phyloP scores from a whole-genome alignment of 1,140 invertebrate genomes.

The Periplaneta americana region DNA sequence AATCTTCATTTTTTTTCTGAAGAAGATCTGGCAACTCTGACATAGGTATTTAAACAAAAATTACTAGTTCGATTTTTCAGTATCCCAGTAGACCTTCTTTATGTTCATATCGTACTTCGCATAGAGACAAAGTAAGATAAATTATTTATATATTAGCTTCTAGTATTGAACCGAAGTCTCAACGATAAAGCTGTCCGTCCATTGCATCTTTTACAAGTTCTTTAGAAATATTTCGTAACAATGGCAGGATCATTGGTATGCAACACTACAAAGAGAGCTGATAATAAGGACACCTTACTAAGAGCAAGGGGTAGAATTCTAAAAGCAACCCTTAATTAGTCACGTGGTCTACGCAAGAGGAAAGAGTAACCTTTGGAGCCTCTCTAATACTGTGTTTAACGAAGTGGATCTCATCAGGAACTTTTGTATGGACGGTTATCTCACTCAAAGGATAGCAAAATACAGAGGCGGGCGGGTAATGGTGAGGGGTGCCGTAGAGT shows the following conservation, averaged over 20 bases:
- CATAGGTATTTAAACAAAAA: too few relatives aligned
- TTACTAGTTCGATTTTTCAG: too few relatives aligned
- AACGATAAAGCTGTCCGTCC: too few relatives aligned
- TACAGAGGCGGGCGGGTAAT: neutral
- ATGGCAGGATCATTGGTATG: neutral
- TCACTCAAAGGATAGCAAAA: neutral
- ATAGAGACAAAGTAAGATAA: too few relatives aligned
- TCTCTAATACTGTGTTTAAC: neutral
- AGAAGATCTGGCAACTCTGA: too few relatives aligned
- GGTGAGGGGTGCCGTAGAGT: neutral
- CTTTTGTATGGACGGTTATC: neutral
- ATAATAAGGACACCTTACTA: neutral
- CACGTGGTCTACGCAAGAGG: neutral
- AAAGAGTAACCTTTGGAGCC: neutral
- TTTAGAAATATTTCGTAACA: neutral
- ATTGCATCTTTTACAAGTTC: too few relatives aligned
- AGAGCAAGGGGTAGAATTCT: neutral
- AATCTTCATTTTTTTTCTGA: too few relatives aligned
- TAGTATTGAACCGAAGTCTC: too few relatives aligned
- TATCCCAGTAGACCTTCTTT: too few relatives aligned
- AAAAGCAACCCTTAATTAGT: neutral
- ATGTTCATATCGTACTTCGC: too few relatives aligned
- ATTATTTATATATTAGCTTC: too few relatives aligned
- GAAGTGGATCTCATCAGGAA: neutral
- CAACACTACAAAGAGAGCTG: neutral